phyloP scores from a whole-genome alignment of 2,113 vertebrate species.

The Hyaena hyaena region DNA sequence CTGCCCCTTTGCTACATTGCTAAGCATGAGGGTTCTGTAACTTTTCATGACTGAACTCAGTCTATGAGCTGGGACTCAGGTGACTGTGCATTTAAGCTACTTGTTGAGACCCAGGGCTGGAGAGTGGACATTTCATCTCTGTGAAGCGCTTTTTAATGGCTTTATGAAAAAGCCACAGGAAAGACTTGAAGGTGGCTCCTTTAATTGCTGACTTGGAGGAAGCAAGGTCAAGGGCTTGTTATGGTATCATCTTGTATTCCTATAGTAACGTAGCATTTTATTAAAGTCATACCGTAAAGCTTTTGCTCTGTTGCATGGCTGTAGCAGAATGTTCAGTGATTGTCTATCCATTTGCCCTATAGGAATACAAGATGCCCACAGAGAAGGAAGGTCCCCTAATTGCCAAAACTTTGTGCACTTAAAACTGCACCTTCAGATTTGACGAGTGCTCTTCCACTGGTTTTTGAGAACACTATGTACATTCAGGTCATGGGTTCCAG shows the following conservation, averaged over 20 bases:
- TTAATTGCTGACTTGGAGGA: conserved; percentile 24
- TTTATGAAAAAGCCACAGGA: conserved; percentile 59
- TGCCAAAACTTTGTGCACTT: background rate
- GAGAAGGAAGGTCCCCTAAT: background rate
- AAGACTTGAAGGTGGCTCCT: conserved; percentile 30
- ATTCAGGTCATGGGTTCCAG: background rate
- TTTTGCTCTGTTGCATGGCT: background rate
- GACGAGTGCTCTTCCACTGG: background rate
- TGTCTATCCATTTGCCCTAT: background rate
- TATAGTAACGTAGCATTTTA: background rate
- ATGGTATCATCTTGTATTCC: conserved; percentile 49
- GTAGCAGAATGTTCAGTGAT: background rate
- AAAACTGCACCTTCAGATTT: background rate
- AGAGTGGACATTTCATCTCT: conserved; percentile 24
- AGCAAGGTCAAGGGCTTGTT: conserved; percentile 30
- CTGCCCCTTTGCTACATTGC: conserved; percentile 31
- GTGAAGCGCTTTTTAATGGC: conserved; percentile 59
- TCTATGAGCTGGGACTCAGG: conserved; percentile 35
- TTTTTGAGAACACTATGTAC: background rate
- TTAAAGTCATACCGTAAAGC: background rate
- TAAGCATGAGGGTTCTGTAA: conserved; percentile 61
- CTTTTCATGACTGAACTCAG: conserved; percentile 48
- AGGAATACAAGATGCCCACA: conserved; percentile 58
- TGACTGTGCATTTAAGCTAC: conserved; percentile 63
- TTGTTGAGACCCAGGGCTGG: conserved; percentile 57